These are phyloP conservation scores for Trematocara unimaculatum DNA, from an alignment of 2,113 vertebrate species.

Conservation along the genomic window DNA sequence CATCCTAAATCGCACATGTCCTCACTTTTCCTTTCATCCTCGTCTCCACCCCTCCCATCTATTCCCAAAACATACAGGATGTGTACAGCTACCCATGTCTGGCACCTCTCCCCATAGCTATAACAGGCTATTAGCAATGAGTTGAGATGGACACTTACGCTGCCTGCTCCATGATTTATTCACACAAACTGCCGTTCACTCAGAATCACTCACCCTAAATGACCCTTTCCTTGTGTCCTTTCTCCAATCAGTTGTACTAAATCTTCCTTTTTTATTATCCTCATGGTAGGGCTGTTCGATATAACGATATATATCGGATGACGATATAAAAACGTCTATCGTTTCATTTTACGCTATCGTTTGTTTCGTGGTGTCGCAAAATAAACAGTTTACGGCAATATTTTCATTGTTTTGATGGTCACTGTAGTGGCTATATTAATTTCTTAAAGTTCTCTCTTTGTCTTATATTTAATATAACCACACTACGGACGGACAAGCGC, in stretches of 20 bases:
- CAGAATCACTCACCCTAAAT: not conserved
- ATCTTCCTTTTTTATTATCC: not conserved
- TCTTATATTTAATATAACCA: too few species aligned
- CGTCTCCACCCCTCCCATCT: not conserved
- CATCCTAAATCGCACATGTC: conserved; percentile 5
- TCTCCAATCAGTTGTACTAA: not conserved
- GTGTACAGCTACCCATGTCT: not conserved
- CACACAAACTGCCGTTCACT: not conserved
- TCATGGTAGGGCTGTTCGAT: too few species aligned
- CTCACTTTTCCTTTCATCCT: not conserved
- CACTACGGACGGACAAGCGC: too few species aligned
- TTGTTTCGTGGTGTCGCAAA: too few species aligned
- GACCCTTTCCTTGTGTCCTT: not conserved
- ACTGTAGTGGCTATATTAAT: too few species aligned
- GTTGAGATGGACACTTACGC: not conserved
- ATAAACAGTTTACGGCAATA: too few species aligned
- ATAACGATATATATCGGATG: too few species aligned
- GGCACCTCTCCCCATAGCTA: conserved; percentile 1
- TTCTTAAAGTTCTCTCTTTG: too few species aligned
- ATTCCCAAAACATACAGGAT: not conserved
- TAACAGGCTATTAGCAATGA: not conserved
- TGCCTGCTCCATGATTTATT: not conserved
- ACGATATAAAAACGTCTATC: too few species aligned
- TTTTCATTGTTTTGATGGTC: too few species aligned
- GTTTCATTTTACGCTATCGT: too few species aligned